Percentiles rank a stretch among this genome's conserved stretches.
These are phyloP conservation scores for Glyptemys insculpta DNA, from an alignment of 2,797 vertebrate species.

Conservation along the genomic window DNA sequence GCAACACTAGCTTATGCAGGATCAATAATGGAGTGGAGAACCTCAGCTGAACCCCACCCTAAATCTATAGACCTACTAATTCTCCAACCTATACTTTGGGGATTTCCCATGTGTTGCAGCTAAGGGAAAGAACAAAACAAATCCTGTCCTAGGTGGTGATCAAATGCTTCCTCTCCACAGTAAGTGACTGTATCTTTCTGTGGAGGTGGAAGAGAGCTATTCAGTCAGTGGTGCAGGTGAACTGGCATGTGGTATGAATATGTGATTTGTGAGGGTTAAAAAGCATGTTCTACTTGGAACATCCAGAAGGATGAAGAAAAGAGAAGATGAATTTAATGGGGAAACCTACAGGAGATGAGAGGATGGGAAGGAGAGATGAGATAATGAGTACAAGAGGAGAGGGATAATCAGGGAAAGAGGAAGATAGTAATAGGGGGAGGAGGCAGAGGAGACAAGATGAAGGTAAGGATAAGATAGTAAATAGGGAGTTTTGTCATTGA, in stretches of 20 bases:
- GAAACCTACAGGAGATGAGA: neutral
- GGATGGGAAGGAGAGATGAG: neutral
- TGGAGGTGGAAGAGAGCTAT: neutral
- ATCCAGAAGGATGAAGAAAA: neutral
- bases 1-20: neutral
- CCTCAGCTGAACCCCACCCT: neutral
- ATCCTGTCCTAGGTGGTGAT: neutral
- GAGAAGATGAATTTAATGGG: neutral
- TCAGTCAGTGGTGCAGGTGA: neutral
- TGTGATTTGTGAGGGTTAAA: neutral
- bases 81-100: neutral
- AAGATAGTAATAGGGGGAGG: rapidly evolving
- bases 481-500: neutral
- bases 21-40: neutral
- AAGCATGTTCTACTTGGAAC: neutral
- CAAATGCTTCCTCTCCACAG: neutral
- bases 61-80: neutral
- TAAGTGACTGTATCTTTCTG: neutral
- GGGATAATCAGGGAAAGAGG: neutral
- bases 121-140: no score
- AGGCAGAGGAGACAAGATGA: neutral
- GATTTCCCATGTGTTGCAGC: neutral
- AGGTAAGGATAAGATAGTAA: neutral
- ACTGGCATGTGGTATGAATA: neutral
- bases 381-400: neutral